A percentile compares a stretch with the other conserved stretches of the same genome.
phyloP scores from a whole-genome alignment of 2,797 vertebrate genomes.

The Acropternis orthonyx region DNA sequence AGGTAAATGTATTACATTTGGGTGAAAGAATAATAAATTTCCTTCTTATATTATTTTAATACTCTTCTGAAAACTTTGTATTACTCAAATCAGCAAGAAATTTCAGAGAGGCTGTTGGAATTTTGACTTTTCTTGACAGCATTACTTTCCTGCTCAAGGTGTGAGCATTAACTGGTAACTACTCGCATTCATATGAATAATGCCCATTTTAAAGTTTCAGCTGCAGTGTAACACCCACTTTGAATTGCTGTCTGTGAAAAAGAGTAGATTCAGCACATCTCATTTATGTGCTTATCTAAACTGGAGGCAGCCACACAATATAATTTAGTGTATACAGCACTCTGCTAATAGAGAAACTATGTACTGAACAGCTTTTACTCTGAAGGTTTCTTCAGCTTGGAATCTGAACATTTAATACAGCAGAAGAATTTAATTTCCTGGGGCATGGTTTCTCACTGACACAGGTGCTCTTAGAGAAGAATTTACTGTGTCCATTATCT shows the following conservation, averaged over 20 bases:
- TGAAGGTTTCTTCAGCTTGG: not conserved
- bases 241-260: conserved; percentile 1
- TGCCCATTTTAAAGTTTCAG: not conserved
- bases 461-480: not conserved
- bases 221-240: not conserved
- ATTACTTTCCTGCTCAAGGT: not conserved
- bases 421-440: conserved; percentile 37
- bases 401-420: conserved; percentile 6
- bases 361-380: not conserved
- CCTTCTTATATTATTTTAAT: not conserved
- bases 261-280: conserved; percentile 21
- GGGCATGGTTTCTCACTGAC: not conserved
- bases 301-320: not conserved
- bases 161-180: not conserved
- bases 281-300: conserved; percentile 35
- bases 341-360: not conserved
- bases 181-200: not conserved
- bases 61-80: not conserved
- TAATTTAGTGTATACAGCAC: not conserved
- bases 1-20: not conserved
- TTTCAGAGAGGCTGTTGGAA: not conserved
- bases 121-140: not conserved
- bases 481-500: conserved; percentile 36
- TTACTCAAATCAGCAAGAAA: not conserved
- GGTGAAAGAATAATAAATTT: not conserved